A percentile compares a stretch with the other conserved stretches of the same genome.
Evolutionary conservation across 2,888 invertebrate species (phyloP).

Genomic region (Phlogophora meticulosa): DNA sequence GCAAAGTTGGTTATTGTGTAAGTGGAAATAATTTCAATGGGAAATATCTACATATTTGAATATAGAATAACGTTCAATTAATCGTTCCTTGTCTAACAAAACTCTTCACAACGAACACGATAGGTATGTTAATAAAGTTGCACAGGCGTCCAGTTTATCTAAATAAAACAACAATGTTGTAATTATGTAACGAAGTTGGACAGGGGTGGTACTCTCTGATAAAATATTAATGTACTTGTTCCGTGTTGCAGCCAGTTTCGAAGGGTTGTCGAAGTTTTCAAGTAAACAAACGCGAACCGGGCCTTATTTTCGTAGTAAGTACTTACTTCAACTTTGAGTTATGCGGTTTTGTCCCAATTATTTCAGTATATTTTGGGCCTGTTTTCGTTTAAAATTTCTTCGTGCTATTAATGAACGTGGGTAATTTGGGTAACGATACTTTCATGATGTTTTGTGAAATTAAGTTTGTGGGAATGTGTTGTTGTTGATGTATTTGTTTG

Average conservation of each 20-base stretch:
- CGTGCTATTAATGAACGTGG: not conserved
- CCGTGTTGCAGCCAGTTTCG: conserved; percentile 31
- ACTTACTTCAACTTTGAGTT: conserved; percentile 44
- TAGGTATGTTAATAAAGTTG: conserved; percentile 39
- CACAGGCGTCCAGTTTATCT: conserved; percentile 46
- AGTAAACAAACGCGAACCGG: conserved; percentile 51
- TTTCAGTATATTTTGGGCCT: conserved; percentile 14
- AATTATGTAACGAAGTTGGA: conserved; percentile 59
- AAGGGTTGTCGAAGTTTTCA: conserved; percentile 57
- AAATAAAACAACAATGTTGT: conserved; percentile 60
- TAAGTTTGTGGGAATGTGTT: too few relatives aligned
- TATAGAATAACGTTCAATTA: not conserved
- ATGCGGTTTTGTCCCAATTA: conserved; percentile 31
- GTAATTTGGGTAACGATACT: too few relatives aligned
- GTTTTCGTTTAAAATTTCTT: conserved; percentile 10
- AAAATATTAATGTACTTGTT: conserved; percentile 60
- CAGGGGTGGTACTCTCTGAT: conserved; percentile 54
- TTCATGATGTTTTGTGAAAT: not conserved
- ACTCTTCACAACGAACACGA: conserved; percentile 22
- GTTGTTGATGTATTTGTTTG: too few relatives aligned
- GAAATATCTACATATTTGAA: too few relatives aligned
- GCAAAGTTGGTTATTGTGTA: too few relatives aligned
- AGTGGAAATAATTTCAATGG: too few relatives aligned
- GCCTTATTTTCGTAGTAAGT: conserved; percentile 34
- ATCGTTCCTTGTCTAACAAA: conserved; percentile 10